Evolutionary conservation across 2,113 vertebrate species (phyloP).

Genomic region (Silurus meridionalis): DNA sequence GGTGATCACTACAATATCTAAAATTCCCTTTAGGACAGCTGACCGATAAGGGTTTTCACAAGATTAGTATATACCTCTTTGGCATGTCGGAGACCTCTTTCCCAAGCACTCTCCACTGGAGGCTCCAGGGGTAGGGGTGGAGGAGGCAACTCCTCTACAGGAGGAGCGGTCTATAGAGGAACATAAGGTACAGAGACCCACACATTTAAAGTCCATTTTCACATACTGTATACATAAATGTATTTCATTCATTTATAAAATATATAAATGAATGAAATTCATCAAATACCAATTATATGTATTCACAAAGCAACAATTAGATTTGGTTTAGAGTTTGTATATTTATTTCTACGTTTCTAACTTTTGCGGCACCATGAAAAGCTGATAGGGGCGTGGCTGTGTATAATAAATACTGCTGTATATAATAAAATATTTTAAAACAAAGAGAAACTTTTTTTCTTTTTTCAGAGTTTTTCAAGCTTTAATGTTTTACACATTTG

Average conservation of each 20-base stretch:
- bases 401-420: neutral
- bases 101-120: conserved; percentile 96
- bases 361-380: neutral
- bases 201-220: neutral
- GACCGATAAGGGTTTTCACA: neutral
- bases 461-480: too few species aligned
- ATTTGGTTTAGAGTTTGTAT: neutral
- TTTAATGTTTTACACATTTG: too few species aligned
- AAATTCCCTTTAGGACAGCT: conserved; percentile 1
- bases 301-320: too few species aligned
- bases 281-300: neutral
- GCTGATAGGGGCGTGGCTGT: neutral
- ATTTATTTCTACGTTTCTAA: neutral
- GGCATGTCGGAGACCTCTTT: conserved; percentile 91
- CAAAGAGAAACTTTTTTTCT: too few species aligned
- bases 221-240: neutral
- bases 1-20: neutral
- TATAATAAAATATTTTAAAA: too few species aligned
- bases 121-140: conserved; percentile 91
- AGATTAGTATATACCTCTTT: conserved; percentile 82
- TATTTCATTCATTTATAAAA: neutral
- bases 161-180: conserved; percentile 78
- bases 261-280: neutral
- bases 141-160: conserved; percentile 90
- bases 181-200: neutral